Evolutionary conservation across 2,113 vertebrate species (phyloP).

Genomic region (Lethenteron camtschaticum): DNA sequence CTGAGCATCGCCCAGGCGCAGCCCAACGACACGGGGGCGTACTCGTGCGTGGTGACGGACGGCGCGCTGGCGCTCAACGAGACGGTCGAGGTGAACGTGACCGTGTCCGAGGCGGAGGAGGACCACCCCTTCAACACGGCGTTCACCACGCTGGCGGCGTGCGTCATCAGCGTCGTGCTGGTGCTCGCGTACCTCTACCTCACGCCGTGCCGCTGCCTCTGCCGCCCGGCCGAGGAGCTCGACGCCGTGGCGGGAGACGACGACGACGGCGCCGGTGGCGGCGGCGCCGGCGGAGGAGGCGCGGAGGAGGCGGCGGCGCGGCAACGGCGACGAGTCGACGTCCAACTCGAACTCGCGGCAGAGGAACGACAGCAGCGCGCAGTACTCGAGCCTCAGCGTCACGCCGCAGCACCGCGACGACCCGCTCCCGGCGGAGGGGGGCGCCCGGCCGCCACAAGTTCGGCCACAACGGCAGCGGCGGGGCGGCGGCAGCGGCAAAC

Average conservation of each 20-base stretch:
- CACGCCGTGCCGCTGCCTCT: constrained; percentile 82
- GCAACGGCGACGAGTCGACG: background rate
- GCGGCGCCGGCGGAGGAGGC: background rate
- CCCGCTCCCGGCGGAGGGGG: background rate
- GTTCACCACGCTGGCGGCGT: constrained; percentile 87
- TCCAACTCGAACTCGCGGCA: constrained; percentile 23
- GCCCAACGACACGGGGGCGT: constrained; percentile 48
- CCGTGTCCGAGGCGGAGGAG: constrained; percentile 22
- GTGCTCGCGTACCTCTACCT: constrained; percentile 88
- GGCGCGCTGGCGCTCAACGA: constrained; percentile 39
- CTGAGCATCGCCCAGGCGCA: constrained; percentile 34
- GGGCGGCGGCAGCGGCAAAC: constrained; percentile 30
- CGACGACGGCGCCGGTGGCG: background rate
- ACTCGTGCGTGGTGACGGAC: constrained; percentile 54
- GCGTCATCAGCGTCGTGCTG: constrained; percentile 71
- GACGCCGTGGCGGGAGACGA: background rate
- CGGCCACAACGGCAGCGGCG: constrained; percentile 37
- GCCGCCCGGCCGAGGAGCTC: constrained; percentile 22
- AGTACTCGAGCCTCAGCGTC: constrained; percentile 73
- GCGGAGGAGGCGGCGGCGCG: background rate
- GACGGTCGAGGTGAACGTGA: constrained; percentile 64
- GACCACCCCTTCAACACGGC: constrained; percentile 69
- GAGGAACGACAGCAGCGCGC: constrained; percentile 61
- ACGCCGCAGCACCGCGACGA: constrained; percentile 24
- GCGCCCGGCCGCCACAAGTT: background rate